Evolutionary conservation across 2,888 invertebrate genomes (phyloP).

Genomic region (Lasius fuliginosus): DNA sequence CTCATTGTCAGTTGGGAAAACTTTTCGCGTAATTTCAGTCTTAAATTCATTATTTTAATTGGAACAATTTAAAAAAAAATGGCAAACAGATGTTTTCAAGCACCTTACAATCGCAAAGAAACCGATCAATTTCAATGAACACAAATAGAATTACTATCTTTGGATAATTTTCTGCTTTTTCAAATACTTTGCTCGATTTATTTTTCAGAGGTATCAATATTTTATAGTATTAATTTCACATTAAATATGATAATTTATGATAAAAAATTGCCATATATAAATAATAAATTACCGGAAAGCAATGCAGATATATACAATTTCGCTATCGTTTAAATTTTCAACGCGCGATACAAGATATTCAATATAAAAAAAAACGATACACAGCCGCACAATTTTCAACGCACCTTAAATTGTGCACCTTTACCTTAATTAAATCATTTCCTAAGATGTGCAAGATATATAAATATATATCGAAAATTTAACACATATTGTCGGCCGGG

Average conservation of each 20-base stretch:
- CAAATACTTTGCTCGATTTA: background rate
- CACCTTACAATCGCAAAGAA: constrained; percentile 35
- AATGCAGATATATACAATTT: background rate
- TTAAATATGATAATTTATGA: constrained; percentile 1
- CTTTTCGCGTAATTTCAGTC: constrained; percentile 30
- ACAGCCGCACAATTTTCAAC: background rate
- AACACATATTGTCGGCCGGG: background rate
- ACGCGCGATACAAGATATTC: background rate
- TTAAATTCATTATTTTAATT: constrained; percentile 57
- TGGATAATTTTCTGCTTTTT: background rate
- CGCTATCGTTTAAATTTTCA: background rate
- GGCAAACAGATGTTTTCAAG: constrained; percentile 55
- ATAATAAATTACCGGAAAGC: background rate
- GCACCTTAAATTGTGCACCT: background rate
- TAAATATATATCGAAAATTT: constrained; percentile 1
- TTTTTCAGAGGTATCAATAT: background rate
- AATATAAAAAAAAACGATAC: background rate
- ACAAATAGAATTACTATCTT: background rate
- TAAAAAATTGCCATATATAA: background rate
- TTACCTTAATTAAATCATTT: background rate
- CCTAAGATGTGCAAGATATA: background rate
- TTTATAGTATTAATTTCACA: background rate
- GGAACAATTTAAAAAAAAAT: constrained; percentile 45
- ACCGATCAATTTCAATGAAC: background rate
- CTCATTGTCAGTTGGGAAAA: constrained; percentile 36